phyloP scores from a whole-genome alignment of 2,113 vertebrate genomes.

The Carassius auratus region DNA sequence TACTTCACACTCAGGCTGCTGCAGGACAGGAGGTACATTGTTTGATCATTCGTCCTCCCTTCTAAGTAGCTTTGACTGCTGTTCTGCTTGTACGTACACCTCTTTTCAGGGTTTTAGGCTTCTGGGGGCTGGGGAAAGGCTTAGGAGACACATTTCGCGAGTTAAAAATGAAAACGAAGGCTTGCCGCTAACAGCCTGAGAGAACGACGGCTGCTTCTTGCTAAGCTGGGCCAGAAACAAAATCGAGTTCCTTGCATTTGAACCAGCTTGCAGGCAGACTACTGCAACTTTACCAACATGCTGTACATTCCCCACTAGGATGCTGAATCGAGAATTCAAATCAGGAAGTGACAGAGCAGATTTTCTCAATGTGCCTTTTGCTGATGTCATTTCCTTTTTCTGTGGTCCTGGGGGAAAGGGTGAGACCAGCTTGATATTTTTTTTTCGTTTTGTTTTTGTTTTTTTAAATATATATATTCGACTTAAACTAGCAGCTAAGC shows the following conservation, averaged over 20 bases:
- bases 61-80: slow-evolving; percentile 45
- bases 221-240: slow-evolving; percentile 41
- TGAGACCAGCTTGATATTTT: slow-evolving; percentile 62
- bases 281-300: slow-evolving; percentile 57
- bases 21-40: slow-evolving; percentile 59
- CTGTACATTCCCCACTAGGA: slow-evolving; percentile 64
- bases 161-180: slow-evolving; percentile 50
- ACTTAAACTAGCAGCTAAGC: slow-evolving; percentile 81
- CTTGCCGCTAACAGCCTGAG: slow-evolving; percentile 54
- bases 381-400: slow-evolving; percentile 70
- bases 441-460: slow-evolving; percentile 34
- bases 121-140: slow-evolving; percentile 61
- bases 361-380: slow-evolving; percentile 72
- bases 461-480: slow-evolving; percentile 51
- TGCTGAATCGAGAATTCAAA: slow-evolving; percentile 69
- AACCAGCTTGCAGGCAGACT: slow-evolving; percentile 42
- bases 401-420: slow-evolving; percentile 65
- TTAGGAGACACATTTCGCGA: slow-evolving; percentile 66
- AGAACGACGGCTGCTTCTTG: slow-evolving; percentile 43
- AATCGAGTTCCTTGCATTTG: slow-evolving; percentile 27
- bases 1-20: slow-evolving; percentile 76
- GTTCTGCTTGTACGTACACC: slow-evolving; percentile 59
- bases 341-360: slow-evolving; percentile 74
- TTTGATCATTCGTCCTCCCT: slow-evolving; percentile 55
- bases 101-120: slow-evolving; percentile 25